Conservation (phyloP, 2,113 vertebrate species). For the Atrichornis clamosus region DNA sequence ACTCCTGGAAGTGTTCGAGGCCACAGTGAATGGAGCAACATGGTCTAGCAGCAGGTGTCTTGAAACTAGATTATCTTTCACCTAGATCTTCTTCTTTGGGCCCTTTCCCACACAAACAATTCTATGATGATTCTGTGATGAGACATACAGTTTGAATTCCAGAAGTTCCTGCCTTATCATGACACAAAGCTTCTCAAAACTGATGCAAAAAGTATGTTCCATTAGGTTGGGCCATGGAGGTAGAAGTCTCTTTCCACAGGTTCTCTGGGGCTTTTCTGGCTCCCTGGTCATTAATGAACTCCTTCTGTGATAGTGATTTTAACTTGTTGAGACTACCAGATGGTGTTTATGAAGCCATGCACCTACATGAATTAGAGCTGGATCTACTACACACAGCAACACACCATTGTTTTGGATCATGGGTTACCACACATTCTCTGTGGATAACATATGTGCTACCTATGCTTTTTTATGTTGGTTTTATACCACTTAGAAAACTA, state of each 20-base stretch:
- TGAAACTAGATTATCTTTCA: background rate
- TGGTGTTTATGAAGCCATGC: background rate
- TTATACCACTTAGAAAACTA: background rate
- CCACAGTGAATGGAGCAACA: background rate
- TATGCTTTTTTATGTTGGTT: background rate
- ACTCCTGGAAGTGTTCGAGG: background rate
- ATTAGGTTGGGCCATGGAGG: fast-evolving
- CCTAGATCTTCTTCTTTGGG: background rate
- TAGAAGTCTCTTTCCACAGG: background rate
- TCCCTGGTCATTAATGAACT: background rate
- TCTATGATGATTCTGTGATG: background rate
- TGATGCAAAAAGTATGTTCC: background rate
- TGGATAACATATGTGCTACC: background rate
- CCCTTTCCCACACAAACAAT: background rate
- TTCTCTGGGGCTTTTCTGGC: background rate
- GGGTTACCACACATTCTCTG: background rate
- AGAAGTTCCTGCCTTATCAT: background rate
- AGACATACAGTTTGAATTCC: background rate
- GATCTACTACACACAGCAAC: background rate
- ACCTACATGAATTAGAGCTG: background rate
- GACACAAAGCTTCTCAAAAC: background rate
- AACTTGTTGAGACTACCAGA: background rate
- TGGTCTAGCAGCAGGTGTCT: background rate
- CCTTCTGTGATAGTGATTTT: background rate
- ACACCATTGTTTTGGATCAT: background rate